phyloP scores from a whole-genome alignment of 2,797 vertebrate species.

The Chaetophractus vellerosus region DNA sequence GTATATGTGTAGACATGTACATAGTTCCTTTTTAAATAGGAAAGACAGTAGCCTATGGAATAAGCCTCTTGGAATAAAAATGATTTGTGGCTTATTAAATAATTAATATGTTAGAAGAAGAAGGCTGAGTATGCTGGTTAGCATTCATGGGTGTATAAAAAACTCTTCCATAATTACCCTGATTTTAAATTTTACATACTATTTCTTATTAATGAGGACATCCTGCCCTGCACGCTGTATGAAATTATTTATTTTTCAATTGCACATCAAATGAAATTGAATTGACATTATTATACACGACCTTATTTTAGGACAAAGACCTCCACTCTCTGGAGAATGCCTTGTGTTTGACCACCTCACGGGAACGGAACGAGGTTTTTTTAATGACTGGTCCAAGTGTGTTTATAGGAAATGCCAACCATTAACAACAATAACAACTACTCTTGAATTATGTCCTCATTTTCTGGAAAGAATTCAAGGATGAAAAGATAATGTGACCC shows the following conservation, averaged over 20 bases:
- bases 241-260: constrained; percentile 28
- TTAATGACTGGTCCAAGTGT: neutral
- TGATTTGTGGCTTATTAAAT: constrained; percentile 19
- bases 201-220: constrained; percentile 40
- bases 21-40: neutral
- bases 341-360: neutral
- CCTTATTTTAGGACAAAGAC: neutral
- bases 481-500: neutral
- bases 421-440: neutral
- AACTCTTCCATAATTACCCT: constrained; percentile 11
- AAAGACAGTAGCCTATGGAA: neutral
- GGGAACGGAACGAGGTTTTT: neutral
- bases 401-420: constrained; percentile 27
- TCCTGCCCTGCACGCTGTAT: neutral
- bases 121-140: neutral
- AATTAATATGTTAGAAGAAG: constrained; percentile 35
- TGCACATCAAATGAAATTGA: constrained; percentile 16
- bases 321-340: neutral
- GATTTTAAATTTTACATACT: neutral
- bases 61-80: neutral
- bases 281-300: neutral
- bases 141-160: constrained; percentile 6
- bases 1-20: neutral
- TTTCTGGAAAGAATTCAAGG: constrained; percentile 55
- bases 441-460: neutral